phyloP scores from a whole-genome alignment of 2,888 invertebrate species.

The Achlya flavicornis region DNA sequence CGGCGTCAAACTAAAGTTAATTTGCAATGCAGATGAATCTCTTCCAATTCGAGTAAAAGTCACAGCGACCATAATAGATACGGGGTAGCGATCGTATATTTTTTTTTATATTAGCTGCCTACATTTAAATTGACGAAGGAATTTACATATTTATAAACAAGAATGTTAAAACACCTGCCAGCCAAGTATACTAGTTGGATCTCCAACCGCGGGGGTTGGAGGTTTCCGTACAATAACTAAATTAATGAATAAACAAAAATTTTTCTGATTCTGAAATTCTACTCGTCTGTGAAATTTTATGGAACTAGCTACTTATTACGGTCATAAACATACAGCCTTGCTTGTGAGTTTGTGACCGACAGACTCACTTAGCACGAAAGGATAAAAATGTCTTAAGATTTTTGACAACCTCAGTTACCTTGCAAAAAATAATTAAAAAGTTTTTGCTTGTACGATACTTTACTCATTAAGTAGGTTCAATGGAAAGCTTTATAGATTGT shows the following conservation, averaged over 20 bases:
- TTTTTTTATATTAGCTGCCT: background rate
- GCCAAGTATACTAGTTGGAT: no score
- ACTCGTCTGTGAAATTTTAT: no score
- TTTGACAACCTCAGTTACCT: background rate
- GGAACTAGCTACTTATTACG: no score
- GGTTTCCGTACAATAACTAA: no score
- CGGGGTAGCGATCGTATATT: background rate
- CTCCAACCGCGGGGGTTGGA: no score
- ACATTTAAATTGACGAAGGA: background rate
- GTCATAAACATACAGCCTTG: no score
- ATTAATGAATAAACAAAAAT: no score
- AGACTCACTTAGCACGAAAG: no score
- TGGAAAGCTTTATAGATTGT: slow-evolving; percentile 3
- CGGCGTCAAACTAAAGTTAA: slow-evolving; percentile 31
- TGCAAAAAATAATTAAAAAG: background rate
- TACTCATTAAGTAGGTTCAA: background rate
- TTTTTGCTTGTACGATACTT: background rate
- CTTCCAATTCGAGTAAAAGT: slow-evolving; percentile 18
- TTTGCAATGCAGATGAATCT: slow-evolving; percentile 56
- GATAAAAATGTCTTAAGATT: background rate
- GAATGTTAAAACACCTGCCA: no score
- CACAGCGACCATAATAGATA: slow-evolving; percentile 15
- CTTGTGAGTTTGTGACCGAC: no score
- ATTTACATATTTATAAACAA: no score
- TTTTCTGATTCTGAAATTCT: no score